These are phyloP conservation scores for Drosophila nigricruria DNA, from an alignment of 2,888 invertebrate species.

Conservation along the genomic window DNA sequence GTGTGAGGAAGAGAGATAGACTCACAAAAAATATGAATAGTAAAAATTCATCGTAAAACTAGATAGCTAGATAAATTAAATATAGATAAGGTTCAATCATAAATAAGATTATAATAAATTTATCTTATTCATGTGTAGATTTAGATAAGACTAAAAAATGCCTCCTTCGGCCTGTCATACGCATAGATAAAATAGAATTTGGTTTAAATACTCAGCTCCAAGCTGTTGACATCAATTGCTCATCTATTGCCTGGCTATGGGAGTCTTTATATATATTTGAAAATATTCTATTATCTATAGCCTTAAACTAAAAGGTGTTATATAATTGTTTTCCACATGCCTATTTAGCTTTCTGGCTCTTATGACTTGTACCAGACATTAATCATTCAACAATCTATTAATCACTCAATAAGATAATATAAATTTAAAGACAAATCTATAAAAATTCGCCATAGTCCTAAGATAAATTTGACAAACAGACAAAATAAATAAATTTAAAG, in stretches of 20 bases:
- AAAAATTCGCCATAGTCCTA: too few relatives aligned
- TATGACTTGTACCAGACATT: neutral
- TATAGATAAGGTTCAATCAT: neutral
- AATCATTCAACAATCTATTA: constrained; percentile 1
- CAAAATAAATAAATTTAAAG: neutral
- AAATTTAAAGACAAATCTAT: neutral
- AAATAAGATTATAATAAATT: neutral
- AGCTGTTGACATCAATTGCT: too few relatives aligned
- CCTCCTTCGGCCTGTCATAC: too few relatives aligned
- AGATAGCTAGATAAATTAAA: neutral
- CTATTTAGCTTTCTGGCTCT: too few relatives aligned
- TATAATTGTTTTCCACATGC: neutral
- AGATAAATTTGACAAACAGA: neutral
- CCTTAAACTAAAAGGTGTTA: neutral
- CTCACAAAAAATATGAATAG: neutral
- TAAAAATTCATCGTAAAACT: neutral
- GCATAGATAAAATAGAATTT: too few relatives aligned
- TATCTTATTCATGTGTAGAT: neutral
- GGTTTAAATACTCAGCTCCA: too few relatives aligned
- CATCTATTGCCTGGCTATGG: too few relatives aligned
- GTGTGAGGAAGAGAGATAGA: neutral
- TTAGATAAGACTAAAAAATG: too few relatives aligned
- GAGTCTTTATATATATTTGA: too few relatives aligned
- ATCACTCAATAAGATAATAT: neutral
- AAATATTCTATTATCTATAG: neutral